Conservation (phyloP, 53 echinoderm and acorn worm genomes). For the Temnopleurus reevesii region DNA sequence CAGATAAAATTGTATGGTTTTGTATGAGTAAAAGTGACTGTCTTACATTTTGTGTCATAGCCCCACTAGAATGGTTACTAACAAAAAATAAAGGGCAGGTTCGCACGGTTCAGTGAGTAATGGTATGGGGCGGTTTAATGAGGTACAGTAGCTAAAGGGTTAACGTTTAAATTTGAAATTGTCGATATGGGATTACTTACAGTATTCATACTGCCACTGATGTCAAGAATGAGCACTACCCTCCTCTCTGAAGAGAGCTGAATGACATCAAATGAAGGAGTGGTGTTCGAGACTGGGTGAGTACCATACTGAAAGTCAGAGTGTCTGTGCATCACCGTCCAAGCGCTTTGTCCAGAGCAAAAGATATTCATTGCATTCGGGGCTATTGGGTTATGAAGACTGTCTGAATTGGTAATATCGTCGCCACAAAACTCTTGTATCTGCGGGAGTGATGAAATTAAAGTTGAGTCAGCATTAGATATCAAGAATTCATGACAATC, state of each 20-base stretch:
- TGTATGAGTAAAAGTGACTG: not conserved
- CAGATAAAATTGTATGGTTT: not conserved
- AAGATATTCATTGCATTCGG: not conserved
- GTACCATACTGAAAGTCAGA: constrained; percentile 4
- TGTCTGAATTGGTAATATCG: not conserved
- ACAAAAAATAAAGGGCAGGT: not conserved
- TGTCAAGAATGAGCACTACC: constrained; percentile 47
- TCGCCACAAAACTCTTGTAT: constrained; percentile 43
- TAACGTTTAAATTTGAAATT: not conserved
- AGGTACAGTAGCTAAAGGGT: not conserved
- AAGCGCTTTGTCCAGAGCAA: constrained; percentile 8
- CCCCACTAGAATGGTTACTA: too few species aligned
- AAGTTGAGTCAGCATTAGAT: too few species aligned
- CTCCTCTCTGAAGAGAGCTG: not conserved
- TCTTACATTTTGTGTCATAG: too few species aligned
- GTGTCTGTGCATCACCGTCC: constrained; percentile 44
- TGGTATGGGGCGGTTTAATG: not conserved
- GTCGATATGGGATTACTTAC: not conserved
- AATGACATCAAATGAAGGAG: constrained; percentile 31
- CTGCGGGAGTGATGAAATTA: not conserved
- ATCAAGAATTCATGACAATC: too few species aligned
- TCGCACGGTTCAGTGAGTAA: not conserved
- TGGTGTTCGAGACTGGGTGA: constrained; percentile 12
- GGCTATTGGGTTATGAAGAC: constrained; percentile 19
- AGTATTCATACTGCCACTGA: constrained; percentile 33